Conservation (phyloP, 1,140 invertebrate species). For the Cherax destructor region DNA sequence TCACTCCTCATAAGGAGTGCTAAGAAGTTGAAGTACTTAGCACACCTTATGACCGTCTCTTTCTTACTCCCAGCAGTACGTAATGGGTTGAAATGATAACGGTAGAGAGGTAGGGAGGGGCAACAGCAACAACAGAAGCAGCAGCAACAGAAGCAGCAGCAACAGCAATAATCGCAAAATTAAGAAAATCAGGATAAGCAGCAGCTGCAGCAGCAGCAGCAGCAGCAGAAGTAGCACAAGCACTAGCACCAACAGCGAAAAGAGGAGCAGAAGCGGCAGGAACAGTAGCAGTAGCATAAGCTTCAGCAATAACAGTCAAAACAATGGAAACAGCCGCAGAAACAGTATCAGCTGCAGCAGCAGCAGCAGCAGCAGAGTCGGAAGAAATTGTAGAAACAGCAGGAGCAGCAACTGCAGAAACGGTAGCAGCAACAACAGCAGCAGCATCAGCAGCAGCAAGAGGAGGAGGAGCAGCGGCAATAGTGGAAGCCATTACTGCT, state of each 20-base stretch:
- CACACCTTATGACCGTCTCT: neutral
- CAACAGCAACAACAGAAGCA: neutral
- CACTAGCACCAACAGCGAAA: neutral
- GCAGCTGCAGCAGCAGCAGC: conserved; percentile 13
- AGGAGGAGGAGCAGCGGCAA: neutral
- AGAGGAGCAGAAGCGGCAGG: too few species aligned
- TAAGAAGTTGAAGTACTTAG: too few species aligned
- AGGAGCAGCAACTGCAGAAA: neutral
- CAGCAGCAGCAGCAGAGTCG: neutral
- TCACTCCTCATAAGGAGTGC: too few species aligned
- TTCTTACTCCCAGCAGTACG: neutral
- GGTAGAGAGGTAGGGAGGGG: neutral
- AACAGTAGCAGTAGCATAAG: neutral
- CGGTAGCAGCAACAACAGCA: neutral
- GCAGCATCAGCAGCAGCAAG: conserved; percentile 16
- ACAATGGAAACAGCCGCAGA: too few species aligned
- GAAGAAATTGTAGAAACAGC: neutral
- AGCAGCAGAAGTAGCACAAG: neutral
- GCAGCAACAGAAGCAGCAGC: neutral
- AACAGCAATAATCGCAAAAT: neutral
- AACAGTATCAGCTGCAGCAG: too few species aligned
- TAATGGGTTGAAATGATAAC: conserved; percentile 43
- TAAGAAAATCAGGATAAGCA: too few species aligned
- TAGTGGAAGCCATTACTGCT: neutral
- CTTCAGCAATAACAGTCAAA: too few species aligned